Conservation (phyloP, 2,113 vertebrate species). For the Dinomys branickii region DNA sequence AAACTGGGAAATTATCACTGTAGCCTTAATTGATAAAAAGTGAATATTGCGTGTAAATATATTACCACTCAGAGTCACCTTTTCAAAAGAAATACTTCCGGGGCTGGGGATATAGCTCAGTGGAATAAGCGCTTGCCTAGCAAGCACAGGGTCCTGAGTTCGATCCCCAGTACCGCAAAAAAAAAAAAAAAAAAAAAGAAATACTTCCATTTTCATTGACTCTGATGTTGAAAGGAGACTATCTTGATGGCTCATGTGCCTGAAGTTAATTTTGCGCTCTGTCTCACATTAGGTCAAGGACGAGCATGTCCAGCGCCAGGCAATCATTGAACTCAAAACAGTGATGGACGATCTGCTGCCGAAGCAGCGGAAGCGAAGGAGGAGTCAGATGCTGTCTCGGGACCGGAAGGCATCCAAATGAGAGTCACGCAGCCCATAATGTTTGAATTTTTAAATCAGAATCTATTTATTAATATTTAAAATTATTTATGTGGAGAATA, state of each 20-base stretch:
- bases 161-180: too few relatives aligned
- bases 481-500: slow-evolving; percentile 86
- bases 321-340: slow-evolving; percentile 79
- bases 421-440: background rate
- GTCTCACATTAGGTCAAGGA: slow-evolving; percentile 81
- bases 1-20: background rate
- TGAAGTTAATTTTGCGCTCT: slow-evolving; percentile 55
- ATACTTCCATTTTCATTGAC: slow-evolving; percentile 19
- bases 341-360: slow-evolving; percentile 73
- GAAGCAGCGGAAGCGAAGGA: slow-evolving; percentile 75
- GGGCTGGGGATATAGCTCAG: too few relatives aligned
- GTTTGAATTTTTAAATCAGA: slow-evolving; percentile 76
- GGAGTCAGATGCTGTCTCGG: slow-evolving; percentile 74
- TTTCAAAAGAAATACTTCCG: background rate
- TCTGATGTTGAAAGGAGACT: background rate
- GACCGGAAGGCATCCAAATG: slow-evolving; percentile 1
- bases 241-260: background rate
- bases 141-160: too few relatives aligned
- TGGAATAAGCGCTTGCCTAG: too few relatives aligned
- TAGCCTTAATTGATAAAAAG: slow-evolving; percentile 21
- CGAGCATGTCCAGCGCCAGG: slow-evolving; percentile 84
- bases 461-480: slow-evolving; percentile 91
- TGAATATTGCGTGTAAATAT: background rate
- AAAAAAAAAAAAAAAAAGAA: too few relatives aligned
- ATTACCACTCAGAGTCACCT: background rate